These are phyloP conservation scores for Aurelia sp. DNA, from an alignment of 30 jellyfish, hydroid and myxozoan genomes.

Conservation along the genomic window DNA sequence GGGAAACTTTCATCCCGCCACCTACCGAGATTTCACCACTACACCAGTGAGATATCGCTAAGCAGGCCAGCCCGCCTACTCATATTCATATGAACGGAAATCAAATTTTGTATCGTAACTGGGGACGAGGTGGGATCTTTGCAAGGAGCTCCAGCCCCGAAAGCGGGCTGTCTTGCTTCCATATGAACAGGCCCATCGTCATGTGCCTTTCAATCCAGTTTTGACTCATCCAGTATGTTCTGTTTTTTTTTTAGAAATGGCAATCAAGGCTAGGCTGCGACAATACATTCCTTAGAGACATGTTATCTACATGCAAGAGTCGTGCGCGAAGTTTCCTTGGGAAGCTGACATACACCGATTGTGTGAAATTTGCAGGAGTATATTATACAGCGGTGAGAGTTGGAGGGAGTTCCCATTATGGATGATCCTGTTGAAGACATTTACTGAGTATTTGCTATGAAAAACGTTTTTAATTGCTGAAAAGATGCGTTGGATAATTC, in stretches of 20 bases:
- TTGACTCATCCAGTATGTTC: not conserved
- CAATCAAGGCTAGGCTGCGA: conserved; percentile 40
- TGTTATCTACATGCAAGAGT: conserved; percentile 18
- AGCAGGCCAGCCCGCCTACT: too few species aligned
- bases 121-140: too few species aligned
- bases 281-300: conserved; percentile 8
- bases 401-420: conserved; percentile 30
- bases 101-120: too few species aligned
- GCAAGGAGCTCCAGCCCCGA: too few species aligned
- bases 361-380: conserved; percentile 7
- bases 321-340: conserved; percentile 32
- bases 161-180: too few species aligned
- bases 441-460: not conserved
- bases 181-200: too few species aligned
- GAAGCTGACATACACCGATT: conserved; percentile 1
- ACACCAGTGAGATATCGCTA: too few species aligned
- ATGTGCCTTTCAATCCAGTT: not conserved
- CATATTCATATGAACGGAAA: too few species aligned
- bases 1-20: too few species aligned
- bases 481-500: too few species aligned
- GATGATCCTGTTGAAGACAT: not conserved
- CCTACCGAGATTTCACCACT: too few species aligned
- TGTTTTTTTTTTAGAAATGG: conserved; percentile 27
- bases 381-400: conserved; percentile 36
- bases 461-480: too few species aligned